Conservation (phyloP, 1,140 invertebrate genomes). For the Neoseiulus cucumeris region DNA sequence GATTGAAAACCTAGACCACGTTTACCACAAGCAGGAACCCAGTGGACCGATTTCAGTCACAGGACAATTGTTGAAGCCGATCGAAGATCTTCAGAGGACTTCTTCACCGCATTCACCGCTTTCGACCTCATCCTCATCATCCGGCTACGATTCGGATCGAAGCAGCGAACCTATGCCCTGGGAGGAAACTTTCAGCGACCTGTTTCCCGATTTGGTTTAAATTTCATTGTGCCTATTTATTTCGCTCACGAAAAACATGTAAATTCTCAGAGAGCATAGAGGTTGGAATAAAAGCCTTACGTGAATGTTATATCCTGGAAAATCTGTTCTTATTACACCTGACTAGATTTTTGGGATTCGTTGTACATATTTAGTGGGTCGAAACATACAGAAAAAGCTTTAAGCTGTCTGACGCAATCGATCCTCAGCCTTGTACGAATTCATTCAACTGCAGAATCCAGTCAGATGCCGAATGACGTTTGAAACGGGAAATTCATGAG, state of each 20-base stretch:
- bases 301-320: no score
- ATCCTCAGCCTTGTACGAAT: no score
- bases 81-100: background rate
- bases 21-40: background rate
- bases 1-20: constrained; percentile 10
- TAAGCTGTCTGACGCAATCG: no score
- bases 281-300: no score
- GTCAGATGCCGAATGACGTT: no score
- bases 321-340: no score
- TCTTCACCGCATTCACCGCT: background rate
- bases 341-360: no score
- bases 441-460: no score
- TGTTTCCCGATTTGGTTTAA: constrained; percentile 5
- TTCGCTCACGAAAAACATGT: background rate
- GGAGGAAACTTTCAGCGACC: background rate
- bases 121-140: background rate
- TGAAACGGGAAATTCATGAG: no score
- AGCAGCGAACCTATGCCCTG: constrained; percentile 4
- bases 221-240: background rate
- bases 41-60: background rate
- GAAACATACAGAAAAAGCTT: no score
- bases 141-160: constrained; percentile 1
- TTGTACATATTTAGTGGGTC: no score
- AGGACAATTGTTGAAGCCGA: background rate
- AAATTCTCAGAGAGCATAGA: no score